Base-by-base conservation (phyloP, 2,888 invertebrate genomes). In the Ferrisia virgata region DNA sequence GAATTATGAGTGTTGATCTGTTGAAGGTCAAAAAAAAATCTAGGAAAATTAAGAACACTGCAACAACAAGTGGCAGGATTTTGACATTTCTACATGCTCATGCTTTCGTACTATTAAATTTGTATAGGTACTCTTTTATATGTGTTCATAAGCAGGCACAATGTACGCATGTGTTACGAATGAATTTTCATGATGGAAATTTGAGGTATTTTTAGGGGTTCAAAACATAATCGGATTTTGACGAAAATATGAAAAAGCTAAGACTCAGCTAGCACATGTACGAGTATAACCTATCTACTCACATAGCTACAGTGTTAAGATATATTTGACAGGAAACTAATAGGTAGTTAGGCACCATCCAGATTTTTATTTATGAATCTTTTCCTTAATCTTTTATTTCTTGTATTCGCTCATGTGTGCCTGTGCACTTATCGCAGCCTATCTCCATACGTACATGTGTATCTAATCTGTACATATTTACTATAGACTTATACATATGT, bases 61-160 rank as follows among this genome's bases (percentile, higher is more conserved):
- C 72, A 18, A 72, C 72, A 18, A 72, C 22, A 13, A 18, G 72
- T 76, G 36, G 25, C 64, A 31, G 11, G 8, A 31, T n/a, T 76
- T 76, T 76, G 72, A 76, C 72, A 76, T 31, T 8, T 76, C 36
- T n/a, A n/a, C n/a, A n/a, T n/a, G n/a, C n/a, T n/a, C n/a, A n/a
- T 18, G 36, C 33, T 36, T 76, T 36, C 36, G 72, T 76, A 36
- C 15, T 18, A 76, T 13, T n/a, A n/a, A n/a, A n/a, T 36, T 76
- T 36, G n/a, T 36, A 36, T 36, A n/a, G n/a, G n/a, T n/a, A 36
- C 6, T 18, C 33, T 25, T 36, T 36, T 31, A 5, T 64, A 28
- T n/a, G n/a, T n/a, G n/a, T n/a, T n/a, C n/a, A n/a, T n/a, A n/a
- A n/a, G n/a, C n/a, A n/a, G n/a, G n/a, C n/a, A n/a, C n/a, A n/a